Percentiles rank a stretch among this genome's conserved stretches.
phyloP scores from a whole-genome alignment of 2,888 invertebrate species.

The Cryptosula pallasiana region DNA sequence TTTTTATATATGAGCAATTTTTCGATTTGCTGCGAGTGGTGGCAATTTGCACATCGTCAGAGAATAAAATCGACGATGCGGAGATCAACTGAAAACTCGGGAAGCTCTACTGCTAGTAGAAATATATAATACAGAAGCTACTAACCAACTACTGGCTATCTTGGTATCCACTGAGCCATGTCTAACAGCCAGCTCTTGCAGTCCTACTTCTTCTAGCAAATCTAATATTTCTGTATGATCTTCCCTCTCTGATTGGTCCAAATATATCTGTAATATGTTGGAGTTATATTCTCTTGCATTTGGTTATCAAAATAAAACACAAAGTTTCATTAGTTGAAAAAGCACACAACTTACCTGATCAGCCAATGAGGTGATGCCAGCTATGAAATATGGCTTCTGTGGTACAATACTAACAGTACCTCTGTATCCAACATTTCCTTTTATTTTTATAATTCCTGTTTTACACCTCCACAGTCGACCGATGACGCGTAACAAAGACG shows the following conservation, averaged over 20 bases:
- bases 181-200: background rate
- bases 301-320: no score
- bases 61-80: no score
- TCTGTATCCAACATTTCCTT: background rate
- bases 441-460: slow-evolving; percentile 33
- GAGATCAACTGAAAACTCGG: no score
- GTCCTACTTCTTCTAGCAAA: background rate
- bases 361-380: slow-evolving; percentile 54
- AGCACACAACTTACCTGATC: slow-evolving; percentile 53
- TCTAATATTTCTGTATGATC: background rate
- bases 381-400: slow-evolving; percentile 59
- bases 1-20: no score
- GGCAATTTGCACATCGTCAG: no score
- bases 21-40: no score
- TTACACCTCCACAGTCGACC: slow-evolving; percentile 87
- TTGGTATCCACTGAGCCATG: background rate
- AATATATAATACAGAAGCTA: no score
- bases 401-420: slow-evolving; percentile 54
- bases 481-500: slow-evolving; percentile 80
- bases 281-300: background rate
- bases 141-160: background rate
- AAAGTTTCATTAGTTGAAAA: no score
- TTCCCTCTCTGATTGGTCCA: background rate
- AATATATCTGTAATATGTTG: background rate
- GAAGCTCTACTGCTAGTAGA: no score